Percentiles rank a stretch among this genome's conserved stretches.
phyloP scores from a whole-genome alignment of 2,113 vertebrate genomes.

The Strix aluco region DNA sequence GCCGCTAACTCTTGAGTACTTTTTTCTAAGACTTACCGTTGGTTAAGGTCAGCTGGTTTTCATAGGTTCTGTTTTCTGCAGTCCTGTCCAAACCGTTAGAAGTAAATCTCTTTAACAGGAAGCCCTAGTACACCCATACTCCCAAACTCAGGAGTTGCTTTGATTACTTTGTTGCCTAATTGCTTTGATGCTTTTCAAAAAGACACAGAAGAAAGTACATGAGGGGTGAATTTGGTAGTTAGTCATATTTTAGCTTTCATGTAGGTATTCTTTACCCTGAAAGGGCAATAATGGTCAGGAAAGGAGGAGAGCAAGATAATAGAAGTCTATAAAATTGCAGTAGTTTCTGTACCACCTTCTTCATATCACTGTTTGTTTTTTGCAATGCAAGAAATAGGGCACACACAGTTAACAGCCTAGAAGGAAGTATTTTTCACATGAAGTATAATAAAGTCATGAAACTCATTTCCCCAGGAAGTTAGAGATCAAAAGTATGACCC shows the following conservation, averaged over 20 bases:
- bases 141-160: not conserved
- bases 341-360: not conserved
- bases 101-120: not conserved
- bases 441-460: not conserved
- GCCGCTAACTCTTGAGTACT: not conserved
- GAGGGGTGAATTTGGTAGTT: not conserved
- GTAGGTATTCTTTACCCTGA: not conserved
- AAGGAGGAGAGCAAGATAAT: not conserved
- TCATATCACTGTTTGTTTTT: not conserved
- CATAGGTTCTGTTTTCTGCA: not conserved
- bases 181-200: not conserved
- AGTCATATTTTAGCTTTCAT: not conserved
- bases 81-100: not conserved
- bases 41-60: not conserved
- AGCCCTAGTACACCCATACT: not conserved
- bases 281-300: not conserved
- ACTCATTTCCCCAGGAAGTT: constrained; percentile 14
- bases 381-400: not conserved
- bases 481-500: not conserved
- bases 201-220: not conserved
- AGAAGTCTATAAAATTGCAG: not conserved
- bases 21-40: not conserved
- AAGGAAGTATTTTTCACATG: constrained; percentile 5
- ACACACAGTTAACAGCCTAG: not conserved
- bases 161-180: not conserved